A percentile compares a stretch with the other conserved stretches of the same genome.
Conservation (phyloP, 2,888 invertebrate genomes). For the Volucella bombylans region DNA sequence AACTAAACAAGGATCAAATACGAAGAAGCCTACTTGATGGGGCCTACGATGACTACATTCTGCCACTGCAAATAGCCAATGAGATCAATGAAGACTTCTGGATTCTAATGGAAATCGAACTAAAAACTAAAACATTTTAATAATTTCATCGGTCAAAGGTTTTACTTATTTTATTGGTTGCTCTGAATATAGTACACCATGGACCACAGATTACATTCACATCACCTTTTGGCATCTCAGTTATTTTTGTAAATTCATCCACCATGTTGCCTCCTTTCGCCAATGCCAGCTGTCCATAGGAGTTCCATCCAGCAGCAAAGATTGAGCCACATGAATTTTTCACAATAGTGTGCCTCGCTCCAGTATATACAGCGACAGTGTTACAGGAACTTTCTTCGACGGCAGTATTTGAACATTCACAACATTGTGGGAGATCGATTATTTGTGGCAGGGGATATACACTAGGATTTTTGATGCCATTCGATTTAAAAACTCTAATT, state of each 20-base stretch:
- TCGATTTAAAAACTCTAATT: conserved; percentile 82
- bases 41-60: conserved; percentile 31
- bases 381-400: conserved; percentile 77
- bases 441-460: conserved; percentile 81
- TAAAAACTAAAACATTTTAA: neutral
- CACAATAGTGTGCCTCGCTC: conserved; percentile 89
- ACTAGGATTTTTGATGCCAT: conserved; percentile 36
- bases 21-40: conserved; percentile 21
- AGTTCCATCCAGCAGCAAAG: conserved; percentile 91
- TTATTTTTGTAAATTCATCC: conserved; percentile 77
- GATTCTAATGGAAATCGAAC: neutral
- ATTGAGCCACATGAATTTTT: conserved; percentile 87
- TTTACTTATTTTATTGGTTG: conserved; percentile 5
- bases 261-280: conserved; percentile 76
- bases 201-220: conserved; percentile 82
- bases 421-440: conserved; percentile 78
- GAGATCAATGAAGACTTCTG: conserved; percentile 58
- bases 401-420: conserved; percentile 77
- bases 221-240: conserved; percentile 76
- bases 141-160: neutral
- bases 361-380: conserved; percentile 86
- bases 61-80: conserved; percentile 59
- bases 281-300: conserved; percentile 90
- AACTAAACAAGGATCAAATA: neutral
- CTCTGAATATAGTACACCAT: conserved; percentile 82